A percentile compares a stretch with the other conserved stretches of the same genome.
phyloP scores from a whole-genome alignment of 2,113 vertebrate genomes.

The Smithornis capensis region DNA sequence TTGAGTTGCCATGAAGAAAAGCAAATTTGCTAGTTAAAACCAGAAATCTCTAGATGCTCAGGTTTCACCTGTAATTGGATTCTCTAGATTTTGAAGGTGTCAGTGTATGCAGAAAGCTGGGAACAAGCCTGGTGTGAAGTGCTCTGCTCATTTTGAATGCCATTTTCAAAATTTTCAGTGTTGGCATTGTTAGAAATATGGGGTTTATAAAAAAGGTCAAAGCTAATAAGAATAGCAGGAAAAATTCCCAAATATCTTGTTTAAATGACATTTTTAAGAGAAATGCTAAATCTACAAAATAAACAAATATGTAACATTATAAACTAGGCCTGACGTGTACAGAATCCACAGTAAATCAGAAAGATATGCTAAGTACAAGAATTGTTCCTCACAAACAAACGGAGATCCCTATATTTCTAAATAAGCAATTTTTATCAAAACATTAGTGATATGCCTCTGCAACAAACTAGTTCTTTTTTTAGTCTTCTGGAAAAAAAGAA shows the following conservation, averaged over 20 bases:
- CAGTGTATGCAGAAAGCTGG: not conserved
- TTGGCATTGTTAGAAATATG: not conserved
- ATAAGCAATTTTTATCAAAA: not conserved
- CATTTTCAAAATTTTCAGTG: not conserved
- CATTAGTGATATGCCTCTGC: not conserved
- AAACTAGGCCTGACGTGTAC: not conserved
- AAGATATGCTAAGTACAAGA: not conserved
- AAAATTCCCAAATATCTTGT: not conserved
- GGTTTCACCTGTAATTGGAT: not conserved
- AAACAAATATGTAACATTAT: not conserved
- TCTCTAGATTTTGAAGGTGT: not conserved
- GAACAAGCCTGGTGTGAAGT: not conserved
- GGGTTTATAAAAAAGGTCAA: not conserved
- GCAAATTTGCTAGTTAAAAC: not conserved
- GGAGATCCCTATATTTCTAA: not conserved
- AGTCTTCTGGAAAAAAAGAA: not conserved
- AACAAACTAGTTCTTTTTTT: not conserved
- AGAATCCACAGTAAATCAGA: not conserved
- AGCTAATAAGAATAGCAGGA: not conserved
- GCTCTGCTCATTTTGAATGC: not conserved
- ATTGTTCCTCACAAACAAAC: not conserved
- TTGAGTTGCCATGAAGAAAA: not conserved
- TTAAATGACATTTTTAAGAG: not conserved
- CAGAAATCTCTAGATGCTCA: not conserved
- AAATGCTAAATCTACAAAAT: not conserved